phyloP scores from a whole-genome alignment of 30 jellyfish, hydroid and myxozoan species.

The Pelagia noctiluca region DNA sequence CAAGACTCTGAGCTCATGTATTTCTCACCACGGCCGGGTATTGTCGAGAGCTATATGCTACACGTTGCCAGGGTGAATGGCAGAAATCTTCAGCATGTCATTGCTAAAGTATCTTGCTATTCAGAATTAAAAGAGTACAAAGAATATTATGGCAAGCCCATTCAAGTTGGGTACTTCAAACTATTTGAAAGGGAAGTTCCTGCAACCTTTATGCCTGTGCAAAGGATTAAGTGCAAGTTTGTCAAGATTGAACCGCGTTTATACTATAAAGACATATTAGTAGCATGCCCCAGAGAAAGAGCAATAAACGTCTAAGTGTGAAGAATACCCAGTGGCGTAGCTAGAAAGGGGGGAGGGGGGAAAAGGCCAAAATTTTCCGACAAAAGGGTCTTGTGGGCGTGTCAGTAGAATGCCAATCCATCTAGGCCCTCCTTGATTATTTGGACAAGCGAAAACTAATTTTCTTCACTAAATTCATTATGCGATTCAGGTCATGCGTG shows the following conservation, averaged over 20 bases:
- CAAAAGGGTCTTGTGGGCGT: too few relatives aligned
- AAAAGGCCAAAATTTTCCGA: too few relatives aligned
- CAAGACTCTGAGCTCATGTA: too few relatives aligned
- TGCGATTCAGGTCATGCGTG: too few relatives aligned
- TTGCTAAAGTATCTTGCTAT: slow-evolving; percentile 4
- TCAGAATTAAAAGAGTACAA: background rate
- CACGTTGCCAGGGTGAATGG: background rate
- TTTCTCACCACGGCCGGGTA: slow-evolving; percentile 1
- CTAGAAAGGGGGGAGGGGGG: too few relatives aligned
- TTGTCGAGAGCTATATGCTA: background rate
- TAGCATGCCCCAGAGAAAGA: background rate
- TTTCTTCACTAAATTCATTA: too few relatives aligned
- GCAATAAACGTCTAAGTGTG: background rate
- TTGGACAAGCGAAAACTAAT: too few relatives aligned
- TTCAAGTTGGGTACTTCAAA: background rate
- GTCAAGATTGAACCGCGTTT: background rate
- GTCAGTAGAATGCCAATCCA: too few relatives aligned
- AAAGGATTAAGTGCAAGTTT: slow-evolving; percentile 11
- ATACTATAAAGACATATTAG: background rate
- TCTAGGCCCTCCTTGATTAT: too few relatives aligned
- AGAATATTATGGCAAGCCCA: background rate
- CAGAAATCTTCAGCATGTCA: background rate
- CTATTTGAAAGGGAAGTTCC: slow-evolving; percentile 4
- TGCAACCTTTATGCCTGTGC: slow-evolving; percentile 6
- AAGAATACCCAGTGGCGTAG: too few relatives aligned